phyloP scores from a whole-genome alignment of 2,113 vertebrate species.

The Pygoscelis adeliae region DNA sequence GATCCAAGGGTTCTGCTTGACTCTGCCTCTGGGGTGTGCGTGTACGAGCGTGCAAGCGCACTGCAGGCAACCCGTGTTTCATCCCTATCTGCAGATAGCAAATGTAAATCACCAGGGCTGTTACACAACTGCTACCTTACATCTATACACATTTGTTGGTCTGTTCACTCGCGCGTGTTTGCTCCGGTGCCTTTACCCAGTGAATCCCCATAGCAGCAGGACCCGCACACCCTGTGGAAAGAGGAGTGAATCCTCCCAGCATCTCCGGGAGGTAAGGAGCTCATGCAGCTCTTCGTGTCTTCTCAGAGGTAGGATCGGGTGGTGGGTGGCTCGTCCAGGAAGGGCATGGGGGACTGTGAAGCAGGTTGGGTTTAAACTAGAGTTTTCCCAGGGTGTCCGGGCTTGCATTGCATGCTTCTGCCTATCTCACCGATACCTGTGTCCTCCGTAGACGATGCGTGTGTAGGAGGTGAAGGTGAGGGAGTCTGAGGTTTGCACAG shows the following conservation, averaged over 20 bases:
- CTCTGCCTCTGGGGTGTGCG: neutral
- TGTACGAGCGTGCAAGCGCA: neutral
- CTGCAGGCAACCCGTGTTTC: neutral
- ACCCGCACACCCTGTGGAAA: rapidly evolving
- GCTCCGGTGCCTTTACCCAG: neutral
- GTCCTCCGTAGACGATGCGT: rapidly evolving
- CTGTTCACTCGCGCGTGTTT: neutral
- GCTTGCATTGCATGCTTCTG: rapidly evolving
- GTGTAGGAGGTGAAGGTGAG: neutral
- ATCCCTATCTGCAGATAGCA: neutral
- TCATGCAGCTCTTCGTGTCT: rapidly evolving
- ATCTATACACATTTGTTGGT: neutral
- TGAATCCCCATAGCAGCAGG: neutral
- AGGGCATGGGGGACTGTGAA: neutral
- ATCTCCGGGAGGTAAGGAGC: neutral
- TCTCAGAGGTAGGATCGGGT: neutral
- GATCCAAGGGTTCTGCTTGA: slow-evolving; percentile 22
- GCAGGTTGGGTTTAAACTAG: neutral
- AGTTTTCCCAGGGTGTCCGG: neutral
- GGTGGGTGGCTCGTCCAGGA: neutral
- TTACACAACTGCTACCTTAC: neutral
- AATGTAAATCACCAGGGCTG: neutral
- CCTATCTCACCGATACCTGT: neutral
- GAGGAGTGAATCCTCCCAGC: neutral
- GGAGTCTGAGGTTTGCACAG: neutral